Evolutionary conservation across 1,140 invertebrate species (phyloP).

Genomic region (Musca domestica): DNA sequence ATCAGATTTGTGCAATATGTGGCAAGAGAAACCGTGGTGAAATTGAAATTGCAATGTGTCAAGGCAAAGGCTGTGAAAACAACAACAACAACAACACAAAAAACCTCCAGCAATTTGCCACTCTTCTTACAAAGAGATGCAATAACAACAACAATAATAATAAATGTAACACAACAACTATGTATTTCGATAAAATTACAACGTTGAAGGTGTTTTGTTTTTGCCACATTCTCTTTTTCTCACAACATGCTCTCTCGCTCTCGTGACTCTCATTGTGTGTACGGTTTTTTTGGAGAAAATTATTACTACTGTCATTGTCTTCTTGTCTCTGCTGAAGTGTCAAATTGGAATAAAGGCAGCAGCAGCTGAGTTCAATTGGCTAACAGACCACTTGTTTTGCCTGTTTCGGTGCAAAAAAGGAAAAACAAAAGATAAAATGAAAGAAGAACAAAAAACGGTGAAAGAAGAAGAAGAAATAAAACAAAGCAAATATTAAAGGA

Average conservation of each 20-base stretch:
- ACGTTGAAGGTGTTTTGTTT: no score
- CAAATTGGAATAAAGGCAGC: no score
- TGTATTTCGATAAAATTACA: neutral
- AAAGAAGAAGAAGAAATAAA: neutral
- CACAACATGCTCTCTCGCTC: no score
- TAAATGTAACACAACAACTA: neutral
- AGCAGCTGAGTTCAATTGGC: no score
- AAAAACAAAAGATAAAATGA: neutral
- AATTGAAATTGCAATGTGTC: slow-evolving; percentile 9
- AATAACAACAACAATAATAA: slow-evolving; percentile 11
- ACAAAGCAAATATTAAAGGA: slow-evolving; percentile 2
- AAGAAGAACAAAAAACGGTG: neutral
- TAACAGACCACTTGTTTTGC: slow-evolving; percentile 11
- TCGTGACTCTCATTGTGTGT: no score
- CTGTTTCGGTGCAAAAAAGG: slow-evolving; percentile 3
- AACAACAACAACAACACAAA: no score
- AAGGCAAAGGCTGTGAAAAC: neutral
- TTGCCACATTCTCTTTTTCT: no score
- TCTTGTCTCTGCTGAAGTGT: no score
- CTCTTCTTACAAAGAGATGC: slow-evolving; percentile 4
- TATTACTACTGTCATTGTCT: no score
- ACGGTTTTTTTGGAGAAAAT: no score
- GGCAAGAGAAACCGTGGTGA: neutral
- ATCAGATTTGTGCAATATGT: no score
- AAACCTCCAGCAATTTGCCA: no score